Evolutionary conservation across 2,888 invertebrate species (phyloP).

Genomic region (Brachylomia viminalis): DNA sequence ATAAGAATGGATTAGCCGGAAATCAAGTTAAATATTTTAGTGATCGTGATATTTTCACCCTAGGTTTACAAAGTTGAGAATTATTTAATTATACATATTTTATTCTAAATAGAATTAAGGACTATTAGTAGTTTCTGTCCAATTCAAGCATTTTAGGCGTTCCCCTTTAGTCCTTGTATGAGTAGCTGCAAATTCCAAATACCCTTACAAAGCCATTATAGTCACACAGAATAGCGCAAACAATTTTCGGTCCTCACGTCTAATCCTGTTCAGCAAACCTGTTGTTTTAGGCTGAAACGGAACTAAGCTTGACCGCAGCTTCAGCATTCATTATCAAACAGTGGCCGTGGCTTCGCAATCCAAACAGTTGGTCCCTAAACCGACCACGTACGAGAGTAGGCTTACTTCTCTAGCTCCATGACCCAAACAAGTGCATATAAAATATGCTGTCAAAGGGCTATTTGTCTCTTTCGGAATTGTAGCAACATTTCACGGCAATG

Average conservation of each 20-base stretch:
- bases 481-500: slow-evolving; percentile 86
- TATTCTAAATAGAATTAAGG: too few species aligned
- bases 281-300: slow-evolving; percentile 50
- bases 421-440: slow-evolving; percentile 75
- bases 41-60: too few species aligned
- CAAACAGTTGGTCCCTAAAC: slow-evolving; percentile 39
- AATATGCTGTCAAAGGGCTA: slow-evolving; percentile 81
- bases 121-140: too few species aligned
- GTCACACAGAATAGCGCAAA: slow-evolving; percentile 40
- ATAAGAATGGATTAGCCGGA: too few species aligned
- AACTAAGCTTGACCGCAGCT: slow-evolving; percentile 50
- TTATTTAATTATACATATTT: too few species aligned
- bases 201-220: slow-evolving; percentile 11
- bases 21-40: too few species aligned
- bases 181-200: slow-evolving; percentile 22
- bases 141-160: too few species aligned
- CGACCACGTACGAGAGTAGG: slow-evolving; percentile 33
- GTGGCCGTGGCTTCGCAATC: slow-evolving; percentile 15
- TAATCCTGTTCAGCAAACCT: slow-evolving; percentile 49
- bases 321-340: slow-evolving; percentile 55
- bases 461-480: slow-evolving; percentile 86
- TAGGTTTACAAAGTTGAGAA: too few species aligned
- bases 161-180: background rate
- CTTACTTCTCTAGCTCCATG: slow-evolving; percentile 15
- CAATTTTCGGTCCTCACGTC: slow-evolving; percentile 41